Base-by-base conservation (phyloP, 1,140 invertebrate genomes). In the Phymorhynchus buccinoides region DNA sequence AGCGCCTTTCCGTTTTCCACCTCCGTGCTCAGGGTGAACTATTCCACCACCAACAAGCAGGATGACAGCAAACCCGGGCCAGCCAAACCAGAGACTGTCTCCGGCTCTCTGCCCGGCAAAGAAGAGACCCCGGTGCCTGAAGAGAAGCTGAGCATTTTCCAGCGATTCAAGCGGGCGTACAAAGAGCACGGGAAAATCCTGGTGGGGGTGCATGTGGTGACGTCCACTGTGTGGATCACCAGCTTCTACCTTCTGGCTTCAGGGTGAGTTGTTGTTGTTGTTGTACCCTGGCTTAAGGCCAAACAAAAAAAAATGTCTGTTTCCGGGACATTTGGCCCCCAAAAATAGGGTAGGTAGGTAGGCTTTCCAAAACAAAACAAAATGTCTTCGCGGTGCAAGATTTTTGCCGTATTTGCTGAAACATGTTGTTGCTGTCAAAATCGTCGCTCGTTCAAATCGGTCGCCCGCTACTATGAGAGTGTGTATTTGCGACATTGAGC, bases 141-240 rank as follows among this genome's bases (percentile, higher is more conserved):
- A 48, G 83, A 90, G 85, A 95, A 96, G 89, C 87, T 94, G 41
- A 94, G 95, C 6, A 89, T 98, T 18, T 96, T 97, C 91, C 95
- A 97, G 90, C 95, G 95, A 90, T 98, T 99, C 93, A 99, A 98
- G 93, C 94, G 96, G 90, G 96, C 98, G 95, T 97, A 97, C 90
- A 96, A 96, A 93, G 96, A 98, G 91, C 98, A 99, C 94, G 99
- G 98, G 96, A 98, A 98, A 94, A 96, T 99, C 84, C 91, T 98
- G 52, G 94, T 99, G 84, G 97, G 97, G 44, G 97, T 99, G 0
- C 98, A 99, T 94, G 89, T 97, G 83, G 94, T 96, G 9, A 98
- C 97, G 18, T 98, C 97, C 1, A 92, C 95, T 82, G 94, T 96
- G 85, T 99, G 98, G 97, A 96, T 96, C 93, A 96, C 96, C 18